Conservation (phyloP, 2,888 invertebrate genomes). For the Mesoligia furuncula region DNA sequence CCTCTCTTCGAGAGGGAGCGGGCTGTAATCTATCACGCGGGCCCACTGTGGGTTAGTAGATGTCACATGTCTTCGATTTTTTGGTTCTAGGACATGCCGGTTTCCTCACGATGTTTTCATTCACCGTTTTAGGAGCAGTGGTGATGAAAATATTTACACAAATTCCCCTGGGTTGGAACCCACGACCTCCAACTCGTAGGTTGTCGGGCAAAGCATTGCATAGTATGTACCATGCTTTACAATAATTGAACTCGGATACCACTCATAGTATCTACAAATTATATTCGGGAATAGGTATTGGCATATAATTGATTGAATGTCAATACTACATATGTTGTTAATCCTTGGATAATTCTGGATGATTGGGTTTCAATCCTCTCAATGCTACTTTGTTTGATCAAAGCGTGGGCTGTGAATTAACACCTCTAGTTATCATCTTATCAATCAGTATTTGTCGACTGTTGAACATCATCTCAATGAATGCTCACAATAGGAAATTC, state of each 20-base stretch:
- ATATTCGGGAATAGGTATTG: neutral
- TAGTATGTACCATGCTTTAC: neutral
- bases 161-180: too few relatives aligned
- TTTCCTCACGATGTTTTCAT: too few relatives aligned
- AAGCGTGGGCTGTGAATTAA: neutral
- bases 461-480: neutral
- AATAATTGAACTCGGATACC: neutral
- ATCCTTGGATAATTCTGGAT: conserved; percentile 28
- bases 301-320: conserved; percentile 5
- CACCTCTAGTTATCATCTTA: neutral
- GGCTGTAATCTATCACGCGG: too few relatives aligned
- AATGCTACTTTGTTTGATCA: neutral
- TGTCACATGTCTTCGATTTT: too few relatives aligned
- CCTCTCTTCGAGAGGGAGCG: neutral
- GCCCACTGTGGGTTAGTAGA: too few relatives aligned
- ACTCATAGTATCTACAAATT: neutral
- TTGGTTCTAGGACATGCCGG: too few relatives aligned
- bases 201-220: too few relatives aligned
- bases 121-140: too few relatives aligned
- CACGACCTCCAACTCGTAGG: too few relatives aligned
- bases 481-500: neutral
- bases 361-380: conserved; percentile 6
- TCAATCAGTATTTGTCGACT: neutral
- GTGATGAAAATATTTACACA: too few relatives aligned
- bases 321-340: conserved; percentile 13